Evolutionary conservation across 2,797 vertebrate genomes (phyloP).

Genomic region (Rhinichthys osculus): DNA sequence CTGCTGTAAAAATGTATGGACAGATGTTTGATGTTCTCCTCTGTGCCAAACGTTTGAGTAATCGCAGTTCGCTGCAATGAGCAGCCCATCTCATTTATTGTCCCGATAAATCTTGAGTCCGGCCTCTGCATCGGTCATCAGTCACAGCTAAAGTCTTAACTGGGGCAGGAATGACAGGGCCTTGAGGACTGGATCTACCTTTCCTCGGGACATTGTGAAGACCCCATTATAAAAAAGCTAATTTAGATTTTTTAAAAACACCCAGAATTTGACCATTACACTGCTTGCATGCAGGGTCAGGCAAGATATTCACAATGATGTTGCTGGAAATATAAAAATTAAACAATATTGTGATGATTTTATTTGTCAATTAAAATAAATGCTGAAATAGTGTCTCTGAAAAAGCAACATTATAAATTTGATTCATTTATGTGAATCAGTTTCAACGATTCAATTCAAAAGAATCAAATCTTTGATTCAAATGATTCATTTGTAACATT

Average conservation of each 20-base stretch:
- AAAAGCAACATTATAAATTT: not conserved
- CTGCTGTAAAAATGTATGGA: constrained; percentile 33
- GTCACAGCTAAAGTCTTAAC: constrained; percentile 62
- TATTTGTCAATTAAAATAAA: not conserved
- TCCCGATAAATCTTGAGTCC: constrained; percentile 60
- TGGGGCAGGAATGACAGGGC: constrained; percentile 59
- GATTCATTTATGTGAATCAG: not conserved
- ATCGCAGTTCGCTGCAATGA: constrained; percentile 40
- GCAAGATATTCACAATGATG: not conserved
- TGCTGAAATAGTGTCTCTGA: not conserved
- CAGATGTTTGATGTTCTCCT: constrained; percentile 46
- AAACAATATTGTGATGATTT: not conserved
- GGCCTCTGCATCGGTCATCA: constrained; percentile 57
- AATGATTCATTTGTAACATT: not conserved
- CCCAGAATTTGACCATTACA: not conserved
- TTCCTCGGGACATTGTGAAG: constrained; percentile 37
- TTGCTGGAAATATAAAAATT: not conserved
- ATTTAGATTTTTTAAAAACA: not conserved
- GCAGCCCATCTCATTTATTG: constrained; percentile 59
- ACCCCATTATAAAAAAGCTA: constrained; percentile 18
- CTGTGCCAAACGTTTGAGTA: constrained; percentile 34
- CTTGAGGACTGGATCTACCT: constrained; percentile 46
- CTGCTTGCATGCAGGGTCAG: not conserved
- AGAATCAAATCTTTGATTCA: not conserved
- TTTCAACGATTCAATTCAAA: not conserved